A percentile compares a stretch with the other conserved stretches of the same genome.
These are phyloP conservation scores for Calliopum simillimum DNA, from an alignment of 2,888 invertebrate genomes.

Conservation along the genomic window DNA sequence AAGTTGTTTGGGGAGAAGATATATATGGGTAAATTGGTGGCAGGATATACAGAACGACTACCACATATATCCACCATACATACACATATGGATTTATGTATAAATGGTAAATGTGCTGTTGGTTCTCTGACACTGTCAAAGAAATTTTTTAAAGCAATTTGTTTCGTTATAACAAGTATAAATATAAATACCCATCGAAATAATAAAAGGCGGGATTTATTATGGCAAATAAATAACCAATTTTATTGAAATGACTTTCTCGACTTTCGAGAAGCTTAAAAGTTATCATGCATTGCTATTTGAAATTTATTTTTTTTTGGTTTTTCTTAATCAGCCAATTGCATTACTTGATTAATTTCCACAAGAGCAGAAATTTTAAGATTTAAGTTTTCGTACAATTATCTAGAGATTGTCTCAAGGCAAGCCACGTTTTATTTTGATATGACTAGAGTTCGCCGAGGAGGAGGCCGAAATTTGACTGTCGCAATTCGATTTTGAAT, in stretches of 20 bases:
- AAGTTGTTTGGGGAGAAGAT: neutral
- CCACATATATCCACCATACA: constrained; percentile 14
- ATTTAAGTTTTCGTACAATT: no score
- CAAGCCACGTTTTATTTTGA: no score
- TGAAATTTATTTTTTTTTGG: no score
- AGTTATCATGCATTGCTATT: neutral
- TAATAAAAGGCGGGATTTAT: neutral
- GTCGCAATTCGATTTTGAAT: no score
- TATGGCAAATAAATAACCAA: neutral
- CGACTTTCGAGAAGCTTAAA: neutral
- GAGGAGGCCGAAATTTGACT: no score
- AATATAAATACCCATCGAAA: neutral
- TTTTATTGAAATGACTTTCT: neutral
- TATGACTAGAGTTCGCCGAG: no score
- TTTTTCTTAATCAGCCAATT: no score
- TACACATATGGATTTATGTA: no score
- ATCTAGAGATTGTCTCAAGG: no score
- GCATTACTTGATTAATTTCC: no score
- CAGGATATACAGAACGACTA: constrained; percentile 42
- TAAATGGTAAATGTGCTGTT: neutral
- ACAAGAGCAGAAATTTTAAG: no score
- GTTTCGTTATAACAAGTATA: neutral
- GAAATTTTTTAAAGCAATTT: constrained; percentile 5
- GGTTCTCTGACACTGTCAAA: neutral
- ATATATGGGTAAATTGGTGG: constrained; percentile 17